Evolutionary conservation across 92 coral and sea anemone genomes (phyloP), one percentile per base, ranked within the genome.

Genomic region (Parazoanthus swiftii): DNA sequence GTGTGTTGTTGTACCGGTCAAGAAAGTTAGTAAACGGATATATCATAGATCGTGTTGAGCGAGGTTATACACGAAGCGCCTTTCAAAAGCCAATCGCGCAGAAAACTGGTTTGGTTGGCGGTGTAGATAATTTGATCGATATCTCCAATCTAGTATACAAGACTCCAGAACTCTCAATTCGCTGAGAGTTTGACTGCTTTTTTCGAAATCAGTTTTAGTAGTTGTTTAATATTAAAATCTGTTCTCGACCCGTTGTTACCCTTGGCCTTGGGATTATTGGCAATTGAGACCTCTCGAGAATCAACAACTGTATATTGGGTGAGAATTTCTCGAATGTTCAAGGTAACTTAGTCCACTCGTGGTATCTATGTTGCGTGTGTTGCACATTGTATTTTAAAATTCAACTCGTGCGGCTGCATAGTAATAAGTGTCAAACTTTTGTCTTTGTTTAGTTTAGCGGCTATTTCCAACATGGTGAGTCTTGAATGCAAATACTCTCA

Each of bases 221-320:
- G 1, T 63, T 63, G 26, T 63, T 63, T 54, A 54, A 54, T 15
- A 54, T 63, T 58, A 15, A 20, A 18, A 63, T 63, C n/a, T 63
- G 6, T 21, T 21, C 63, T 58, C 51, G 71, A 36, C 16, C 25
- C 21, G 70, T 63, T 63, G 26, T 63, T 65, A 10, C 43, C 77
- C 50, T 42, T 79, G 77, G 54, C 77, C 59, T 68, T 87, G 77
- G 66, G 65, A 29, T 21, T 38, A 70, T 38, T 6, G 36, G n/a
- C 18, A 39, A 0, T 29, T 54, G 56, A 15, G 25, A 67, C 72
- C 44, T 42, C 46, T 51, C 76, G 54, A 20, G 6, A 71, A 38
- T 46, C 46, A 50, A 15, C 38, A 38, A 66, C 42, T 67, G 18
- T 7, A 71, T 85, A 23, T 44, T 43, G 56, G 36, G 33, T 71